Evolutionary conservation across 1,140 invertebrate genomes (phyloP).

Genomic region (Hylyphantes graminicola): DNA sequence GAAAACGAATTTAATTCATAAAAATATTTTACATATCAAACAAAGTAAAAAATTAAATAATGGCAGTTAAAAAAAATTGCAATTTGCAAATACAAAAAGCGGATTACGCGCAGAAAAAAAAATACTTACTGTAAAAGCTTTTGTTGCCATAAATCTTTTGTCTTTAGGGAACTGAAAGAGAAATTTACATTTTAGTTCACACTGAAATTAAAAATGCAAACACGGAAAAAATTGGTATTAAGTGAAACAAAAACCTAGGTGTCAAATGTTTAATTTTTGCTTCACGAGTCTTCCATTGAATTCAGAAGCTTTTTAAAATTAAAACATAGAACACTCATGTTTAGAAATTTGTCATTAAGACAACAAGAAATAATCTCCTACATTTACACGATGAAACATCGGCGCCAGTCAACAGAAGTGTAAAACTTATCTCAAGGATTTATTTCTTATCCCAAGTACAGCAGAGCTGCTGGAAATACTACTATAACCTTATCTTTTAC

Average conservation of each 20-base stretch:
- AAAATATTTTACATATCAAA: background rate
- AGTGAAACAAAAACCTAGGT: too few relatives aligned
- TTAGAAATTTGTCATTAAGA: too few relatives aligned
- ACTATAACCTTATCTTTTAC: too few relatives aligned
- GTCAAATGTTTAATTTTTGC: too few relatives aligned
- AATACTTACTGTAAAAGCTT: conserved; percentile 74
- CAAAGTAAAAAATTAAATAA: background rate
- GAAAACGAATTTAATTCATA: too few relatives aligned
- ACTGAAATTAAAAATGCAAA: too few relatives aligned
- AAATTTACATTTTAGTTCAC: conserved; percentile 21
- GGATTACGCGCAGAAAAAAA: background rate
- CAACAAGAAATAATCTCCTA: conserved; percentile 53
- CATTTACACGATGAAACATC: background rate
- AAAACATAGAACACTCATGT: too few relatives aligned
- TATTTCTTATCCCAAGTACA: too few relatives aligned
- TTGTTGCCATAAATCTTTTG: conserved; percentile 77
- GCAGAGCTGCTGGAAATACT: too few relatives aligned
- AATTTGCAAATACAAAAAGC: background rate
- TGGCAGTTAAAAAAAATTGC: background rate
- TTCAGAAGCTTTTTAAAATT: too few relatives aligned
- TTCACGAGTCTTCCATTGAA: too few relatives aligned
- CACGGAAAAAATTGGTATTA: too few relatives aligned
- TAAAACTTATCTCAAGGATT: background rate
- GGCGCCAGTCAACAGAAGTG: background rate
- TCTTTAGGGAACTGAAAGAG: conserved; percentile 72